Conservation (phyloP, 2,113 vertebrate genomes). For the Camelus dromedarius region DNA sequence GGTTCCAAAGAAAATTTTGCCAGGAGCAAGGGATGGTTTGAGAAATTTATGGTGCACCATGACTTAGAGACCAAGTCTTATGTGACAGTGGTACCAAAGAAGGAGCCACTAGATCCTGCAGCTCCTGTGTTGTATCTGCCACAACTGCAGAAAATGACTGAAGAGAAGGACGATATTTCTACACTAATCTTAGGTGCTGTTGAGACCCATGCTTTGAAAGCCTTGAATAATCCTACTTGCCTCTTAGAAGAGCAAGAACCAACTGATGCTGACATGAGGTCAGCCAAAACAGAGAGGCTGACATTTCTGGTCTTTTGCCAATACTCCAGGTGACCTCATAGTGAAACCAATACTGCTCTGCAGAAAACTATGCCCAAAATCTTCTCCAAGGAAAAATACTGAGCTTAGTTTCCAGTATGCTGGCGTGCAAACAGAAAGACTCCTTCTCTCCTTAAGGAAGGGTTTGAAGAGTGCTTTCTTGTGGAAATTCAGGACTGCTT, state of each 20-base stretch:
- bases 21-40: background rate
- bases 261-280: background rate
- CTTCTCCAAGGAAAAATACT: background rate
- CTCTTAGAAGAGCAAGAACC: constrained; percentile 42
- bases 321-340: constrained; percentile 15
- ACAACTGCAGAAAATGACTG: background rate
- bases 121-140: background rate
- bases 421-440: constrained; percentile 1
- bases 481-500: constrained; percentile 39
- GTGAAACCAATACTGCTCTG: constrained; percentile 33
- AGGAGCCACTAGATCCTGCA: background rate
- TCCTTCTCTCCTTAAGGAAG: constrained; percentile 16
- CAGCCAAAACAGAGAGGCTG: constrained; percentile 28
- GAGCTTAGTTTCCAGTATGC: constrained; percentile 34
- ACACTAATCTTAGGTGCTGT: background rate
- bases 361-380: constrained; percentile 36
- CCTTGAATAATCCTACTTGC: constrained; percentile 21
- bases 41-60: background rate
- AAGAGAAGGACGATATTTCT: background rate
- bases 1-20: background rate
- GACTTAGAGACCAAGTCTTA: background rate
- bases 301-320: constrained; percentile 42
- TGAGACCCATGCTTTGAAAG: constrained; percentile 2
- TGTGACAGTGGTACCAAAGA: background rate
- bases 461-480: constrained; percentile 54